Percentiles rank a stretch among this genome's conserved stretches.
Evolutionary conservation across 2,113 vertebrate species (phyloP).

Genomic region (Channa argus): DNA sequence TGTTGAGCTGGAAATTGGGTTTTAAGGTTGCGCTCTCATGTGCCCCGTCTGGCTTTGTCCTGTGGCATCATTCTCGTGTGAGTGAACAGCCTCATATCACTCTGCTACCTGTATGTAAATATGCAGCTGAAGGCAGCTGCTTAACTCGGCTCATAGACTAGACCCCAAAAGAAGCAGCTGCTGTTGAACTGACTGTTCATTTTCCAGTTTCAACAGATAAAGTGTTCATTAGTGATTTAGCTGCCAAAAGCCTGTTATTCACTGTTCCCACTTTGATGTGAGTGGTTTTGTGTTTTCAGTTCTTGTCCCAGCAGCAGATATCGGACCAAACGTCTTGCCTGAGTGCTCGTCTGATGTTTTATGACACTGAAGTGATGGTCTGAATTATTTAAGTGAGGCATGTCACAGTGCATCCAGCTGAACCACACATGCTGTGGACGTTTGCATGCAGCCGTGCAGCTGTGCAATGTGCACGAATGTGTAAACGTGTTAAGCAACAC

Average conservation of each 20-base stretch:
- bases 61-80: no score
- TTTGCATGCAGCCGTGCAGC: constrained; percentile 20
- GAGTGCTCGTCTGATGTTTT: constrained; percentile 6
- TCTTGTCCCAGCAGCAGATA: not conserved
- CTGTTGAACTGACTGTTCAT: no score
- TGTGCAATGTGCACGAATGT: constrained; percentile 24
- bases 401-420: not conserved
- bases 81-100: no score
- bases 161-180: no score
- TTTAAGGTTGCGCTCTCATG: not conserved
- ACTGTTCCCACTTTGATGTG: no score
- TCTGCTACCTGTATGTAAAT: no score
- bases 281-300: not conserved
- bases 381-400: constrained; percentile 60
- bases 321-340: not conserved
- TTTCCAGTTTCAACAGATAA: no score
- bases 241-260: no score
- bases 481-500: constrained; percentile 40
- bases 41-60: no score
- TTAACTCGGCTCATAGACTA: no score
- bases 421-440: not conserved
- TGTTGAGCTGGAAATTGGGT: constrained; percentile 29
- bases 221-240: no score
- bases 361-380: constrained; percentile 30
- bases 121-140: no score